Base-by-base conservation (phyloP, 2,113 vertebrate species). In the Edolisoma coerulescens region DNA sequence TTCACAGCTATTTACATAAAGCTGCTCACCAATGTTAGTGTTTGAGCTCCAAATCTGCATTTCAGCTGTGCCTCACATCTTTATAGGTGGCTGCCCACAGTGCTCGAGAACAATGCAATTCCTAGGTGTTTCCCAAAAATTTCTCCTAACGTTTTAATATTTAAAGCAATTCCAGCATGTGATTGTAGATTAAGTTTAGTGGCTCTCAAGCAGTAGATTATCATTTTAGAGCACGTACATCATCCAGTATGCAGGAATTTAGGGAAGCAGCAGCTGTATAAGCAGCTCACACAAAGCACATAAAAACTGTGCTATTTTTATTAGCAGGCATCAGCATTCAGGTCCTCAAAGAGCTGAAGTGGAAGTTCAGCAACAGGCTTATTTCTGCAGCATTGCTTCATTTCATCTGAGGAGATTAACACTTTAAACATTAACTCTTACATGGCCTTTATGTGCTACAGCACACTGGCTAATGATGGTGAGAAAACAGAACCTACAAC, bases 271-370 rank as follows among this genome's bases (percentile, higher is more conserved):
- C 95, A 96, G 96, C 95, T 97, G 96, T 52, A 91, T 94, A 96
- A 96, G 95, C 93, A 90, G 93, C 92, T 96, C 95, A 86, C 79
- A 94, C 87, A 96, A 95, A 95, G 95, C 83, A 92, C 92, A 93
- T 67, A 71, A 95, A 81, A 93, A 90, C n/a, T 8, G 28, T 53
- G 90, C 92, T 95, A 94, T 96, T 97, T 96, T 95, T 96, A 92
- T 92, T 96, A 94, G 88, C 85, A 93, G 79, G 85, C 93, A 95
- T 94, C 93, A 86, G 85, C 92, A 92, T 94, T 96, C 90, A 93
- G 88, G 70, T 91, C 75, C 87, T 96, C 93, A 92, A 90, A 94
- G 71, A 93, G 67, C 27, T 94, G 68, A 95, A 96, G 71, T 83
- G 85, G 82, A 93, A 94, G 68, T 95, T 94, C 92, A 94, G 85